phyloP scores from a whole-genome alignment of 2,113 vertebrate genomes.

The Hyperopisus bebe region DNA sequence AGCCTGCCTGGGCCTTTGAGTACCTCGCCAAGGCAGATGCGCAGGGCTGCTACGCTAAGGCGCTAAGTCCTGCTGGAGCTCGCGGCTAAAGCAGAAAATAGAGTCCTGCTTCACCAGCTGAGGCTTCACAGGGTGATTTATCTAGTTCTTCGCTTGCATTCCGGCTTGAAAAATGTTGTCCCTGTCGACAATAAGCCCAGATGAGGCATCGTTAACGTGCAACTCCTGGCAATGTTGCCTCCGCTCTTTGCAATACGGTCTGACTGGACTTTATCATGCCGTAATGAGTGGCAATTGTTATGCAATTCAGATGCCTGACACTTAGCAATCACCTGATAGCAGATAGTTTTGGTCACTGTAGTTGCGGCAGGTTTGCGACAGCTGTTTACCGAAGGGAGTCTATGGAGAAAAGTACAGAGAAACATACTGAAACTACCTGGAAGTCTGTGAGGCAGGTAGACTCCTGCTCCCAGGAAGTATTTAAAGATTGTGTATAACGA shows the following conservation, averaged over 20 bases:
- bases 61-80: neutral
- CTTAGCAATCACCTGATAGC: neutral
- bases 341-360: neutral
- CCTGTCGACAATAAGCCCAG: neutral
- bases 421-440: neutral
- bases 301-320: neutral
- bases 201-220: neutral
- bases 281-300: slow-evolving; percentile 18
- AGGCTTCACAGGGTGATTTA: neutral
- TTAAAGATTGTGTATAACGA: neutral
- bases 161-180: neutral
- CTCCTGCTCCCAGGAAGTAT: neutral
- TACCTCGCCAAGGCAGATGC: neutral
- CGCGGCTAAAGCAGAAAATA: neutral
- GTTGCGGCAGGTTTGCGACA: neutral
- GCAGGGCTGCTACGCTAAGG: neutral
- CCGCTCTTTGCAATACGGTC: neutral
- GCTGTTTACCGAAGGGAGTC: neutral
- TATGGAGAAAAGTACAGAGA: neutral
- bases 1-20: neutral
- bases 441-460: neutral
- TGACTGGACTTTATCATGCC: neutral
- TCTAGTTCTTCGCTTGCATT: neutral
- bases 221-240: slow-evolving; percentile 15
- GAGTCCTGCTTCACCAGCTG: neutral